Percentiles rank a stretch among this genome's conserved stretches.
These are phyloP conservation scores for Drosophila atripex DNA, from an alignment of 2,888 invertebrate species.

Conservation along the genomic window DNA sequence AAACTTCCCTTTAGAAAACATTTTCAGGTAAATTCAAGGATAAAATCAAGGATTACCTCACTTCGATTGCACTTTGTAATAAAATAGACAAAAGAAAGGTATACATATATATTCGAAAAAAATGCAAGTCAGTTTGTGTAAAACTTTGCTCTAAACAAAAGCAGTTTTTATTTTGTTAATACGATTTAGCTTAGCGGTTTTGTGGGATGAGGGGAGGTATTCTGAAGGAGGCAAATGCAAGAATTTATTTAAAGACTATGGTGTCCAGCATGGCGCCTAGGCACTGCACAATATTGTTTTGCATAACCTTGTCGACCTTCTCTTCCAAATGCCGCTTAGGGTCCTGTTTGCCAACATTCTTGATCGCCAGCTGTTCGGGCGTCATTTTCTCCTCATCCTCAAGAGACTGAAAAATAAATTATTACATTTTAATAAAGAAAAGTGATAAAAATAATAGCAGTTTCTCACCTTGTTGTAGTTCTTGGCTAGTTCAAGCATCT, in stretches of 20 bases:
- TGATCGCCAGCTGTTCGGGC: slow-evolving; percentile 98
- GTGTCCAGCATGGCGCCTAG: slow-evolving; percentile 98
- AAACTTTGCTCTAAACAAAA: slow-evolving; percentile 59
- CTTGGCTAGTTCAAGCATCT: slow-evolving; percentile 98
- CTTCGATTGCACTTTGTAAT: not conserved
- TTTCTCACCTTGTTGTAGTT: slow-evolving; percentile 94
- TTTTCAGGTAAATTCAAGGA: not conserved
- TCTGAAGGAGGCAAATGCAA: slow-evolving; percentile 44
- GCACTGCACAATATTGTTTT: slow-evolving; percentile 98
- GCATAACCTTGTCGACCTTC: slow-evolving; percentile 98
- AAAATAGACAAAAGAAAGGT: not conserved
- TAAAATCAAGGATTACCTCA: not conserved
- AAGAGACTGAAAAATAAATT: slow-evolving; percentile 86
- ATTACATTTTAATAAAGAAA: not conserved
- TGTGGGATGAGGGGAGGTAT: slow-evolving; percentile 33
- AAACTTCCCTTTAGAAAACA: not conserved
- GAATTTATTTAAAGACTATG: slow-evolving; percentile 91
- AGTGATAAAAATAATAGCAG: not conserved
- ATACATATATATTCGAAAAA: not conserved
- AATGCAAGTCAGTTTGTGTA: slow-evolving; percentile 20
- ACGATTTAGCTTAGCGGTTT: slow-evolving; percentile 42
- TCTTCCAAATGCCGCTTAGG: slow-evolving; percentile 99
- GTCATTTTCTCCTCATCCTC: slow-evolving; percentile 99
- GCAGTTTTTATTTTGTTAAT: slow-evolving; percentile 55
- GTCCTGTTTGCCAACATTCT: slow-evolving; percentile 99